A percentile compares a stretch with the other conserved stretches of the same genome.
Evolutionary conservation across 1,140 invertebrate genomes (phyloP).

Genomic region (Chlorops oryzae): DNA sequence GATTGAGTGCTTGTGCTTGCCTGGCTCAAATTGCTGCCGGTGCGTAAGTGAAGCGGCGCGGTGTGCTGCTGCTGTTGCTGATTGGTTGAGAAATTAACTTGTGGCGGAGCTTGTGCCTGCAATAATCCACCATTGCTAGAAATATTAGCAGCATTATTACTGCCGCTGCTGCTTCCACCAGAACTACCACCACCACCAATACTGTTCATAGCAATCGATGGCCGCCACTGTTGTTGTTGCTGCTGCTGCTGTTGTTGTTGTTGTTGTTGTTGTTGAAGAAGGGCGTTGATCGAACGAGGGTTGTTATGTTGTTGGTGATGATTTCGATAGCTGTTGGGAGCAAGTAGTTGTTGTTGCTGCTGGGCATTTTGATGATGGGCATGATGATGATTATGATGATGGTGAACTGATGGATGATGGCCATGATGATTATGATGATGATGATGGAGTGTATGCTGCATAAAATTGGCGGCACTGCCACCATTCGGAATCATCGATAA

Average conservation of each 20-base stretch:
- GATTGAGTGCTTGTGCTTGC: slow-evolving; percentile 44
- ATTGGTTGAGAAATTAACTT: no score
- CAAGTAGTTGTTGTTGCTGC: slow-evolving; percentile 25
- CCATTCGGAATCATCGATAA: slow-evolving; percentile 43
- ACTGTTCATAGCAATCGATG: not conserved
- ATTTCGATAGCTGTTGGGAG: slow-evolving; percentile 16
- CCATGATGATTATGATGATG: slow-evolving; percentile 14
- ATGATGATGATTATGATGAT: slow-evolving; percentile 19
- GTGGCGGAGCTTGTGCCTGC: no score
- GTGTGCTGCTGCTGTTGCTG: slow-evolving; percentile 17
- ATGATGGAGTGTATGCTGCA: slow-evolving; percentile 29
- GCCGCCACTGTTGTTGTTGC: slow-evolving; percentile 11
- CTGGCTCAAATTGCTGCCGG: slow-evolving; percentile 39
- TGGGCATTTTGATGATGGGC: slow-evolving; percentile 29
- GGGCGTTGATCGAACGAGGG: slow-evolving; percentile 3
- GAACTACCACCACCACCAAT: not conserved
- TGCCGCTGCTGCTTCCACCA: not conserved
- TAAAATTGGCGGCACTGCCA: slow-evolving; percentile 17
- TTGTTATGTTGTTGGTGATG: slow-evolving; percentile 23
- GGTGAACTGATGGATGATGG: slow-evolving; percentile 19
- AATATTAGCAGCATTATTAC: no score
- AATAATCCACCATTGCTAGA: no score
- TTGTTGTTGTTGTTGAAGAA: slow-evolving; percentile 33
- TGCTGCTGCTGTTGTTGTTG: slow-evolving; percentile 5
- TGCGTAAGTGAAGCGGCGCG: slow-evolving; percentile 40